Base-by-base conservation (phyloP, 1,140 invertebrate genomes). In the Helicoverpa armigera region DNA sequence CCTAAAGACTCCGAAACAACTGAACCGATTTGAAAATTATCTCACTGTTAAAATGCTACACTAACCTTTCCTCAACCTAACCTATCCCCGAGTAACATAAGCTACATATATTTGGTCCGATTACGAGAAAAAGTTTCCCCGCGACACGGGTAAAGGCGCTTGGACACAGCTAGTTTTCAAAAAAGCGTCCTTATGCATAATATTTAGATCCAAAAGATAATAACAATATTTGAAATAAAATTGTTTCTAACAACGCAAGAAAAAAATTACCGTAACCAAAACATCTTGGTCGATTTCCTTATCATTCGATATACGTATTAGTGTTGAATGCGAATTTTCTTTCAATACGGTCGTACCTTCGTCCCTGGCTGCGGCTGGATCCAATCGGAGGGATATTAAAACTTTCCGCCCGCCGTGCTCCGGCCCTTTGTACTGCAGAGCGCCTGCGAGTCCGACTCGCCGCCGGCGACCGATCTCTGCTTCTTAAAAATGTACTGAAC, bases 331-430 rank as follows among this genome's bases (percentile, higher is more conserved):
- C 82, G 86, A 86, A 91, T 89, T 91, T 91, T 88, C 86, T 85
- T 91, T 88, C 87, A 87, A 87, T 89, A 85, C 86, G 82, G 80
- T 79, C 80, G 84, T 91, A 85, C 90, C 85, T 87, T 87, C 87
- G 83, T 91, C 88, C 86, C 85, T 87, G 85, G 83, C 84, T 90
- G 87, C 82, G 91, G 89, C 90, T 91, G 90, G 88, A 92, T 93
- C 91, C 91, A 93, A 93, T 93, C 93, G 90, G 86, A 91, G 87
- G 89, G 91, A 94, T 94, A 94, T 94, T 94, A 94, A 94, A 94
- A 94, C 87, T 94, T 93, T 93, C 90, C 90, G 86, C 87, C 89
- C 91, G 89, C 86, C 83, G 87, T 88, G 85, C 82, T 67, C 83
- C 75, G 80, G 84, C 89, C 90, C 89, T 94, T 94, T 93, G 89